These are phyloP conservation scores for Meteorus colon DNA, from an alignment of 2,888 invertebrate species.

Conservation along the genomic window DNA sequence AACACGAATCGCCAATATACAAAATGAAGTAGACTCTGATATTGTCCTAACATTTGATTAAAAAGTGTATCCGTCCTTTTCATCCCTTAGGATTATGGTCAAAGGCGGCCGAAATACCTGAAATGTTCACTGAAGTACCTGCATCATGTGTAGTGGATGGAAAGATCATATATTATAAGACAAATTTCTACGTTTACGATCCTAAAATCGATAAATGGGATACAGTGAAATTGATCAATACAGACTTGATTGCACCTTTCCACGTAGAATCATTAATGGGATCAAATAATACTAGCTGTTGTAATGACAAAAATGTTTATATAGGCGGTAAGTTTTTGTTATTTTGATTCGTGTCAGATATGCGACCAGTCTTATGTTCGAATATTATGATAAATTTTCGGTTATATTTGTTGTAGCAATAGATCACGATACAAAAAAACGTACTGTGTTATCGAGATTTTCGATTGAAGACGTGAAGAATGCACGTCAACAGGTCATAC, in stretches of 20 bases:
- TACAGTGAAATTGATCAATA: constrained; percentile 27
- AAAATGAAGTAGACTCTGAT: background rate
- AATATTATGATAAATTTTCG: background rate
- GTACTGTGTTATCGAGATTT: constrained; percentile 31
- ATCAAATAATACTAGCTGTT: constrained; percentile 22
- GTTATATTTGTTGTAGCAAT: constrained; percentile 1
- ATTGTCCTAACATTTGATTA: too few species aligned
- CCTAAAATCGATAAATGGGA: constrained; percentile 53
- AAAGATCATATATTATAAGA: constrained; percentile 56
- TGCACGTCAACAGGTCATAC: constrained; percentile 12
- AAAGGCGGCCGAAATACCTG: constrained; percentile 53
- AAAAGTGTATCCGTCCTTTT: background rate
- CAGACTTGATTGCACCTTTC: background rate
- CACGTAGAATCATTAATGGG: constrained; percentile 43
- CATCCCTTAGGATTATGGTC: constrained; percentile 55
- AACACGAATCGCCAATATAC: background rate
- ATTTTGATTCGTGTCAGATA: too few species aligned
- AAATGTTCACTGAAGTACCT: constrained; percentile 59
- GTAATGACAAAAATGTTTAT: constrained; percentile 38
- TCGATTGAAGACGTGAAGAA: constrained; percentile 12
- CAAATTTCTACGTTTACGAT: constrained; percentile 57
- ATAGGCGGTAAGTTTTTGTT: constrained; percentile 39
- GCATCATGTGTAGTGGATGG: constrained; percentile 55
- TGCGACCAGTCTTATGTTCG: too few species aligned
- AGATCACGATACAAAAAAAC: constrained; percentile 10